Evolutionary conservation across 2,113 vertebrate species (phyloP).

Genomic region (Nycticorax nycticorax): DNA sequence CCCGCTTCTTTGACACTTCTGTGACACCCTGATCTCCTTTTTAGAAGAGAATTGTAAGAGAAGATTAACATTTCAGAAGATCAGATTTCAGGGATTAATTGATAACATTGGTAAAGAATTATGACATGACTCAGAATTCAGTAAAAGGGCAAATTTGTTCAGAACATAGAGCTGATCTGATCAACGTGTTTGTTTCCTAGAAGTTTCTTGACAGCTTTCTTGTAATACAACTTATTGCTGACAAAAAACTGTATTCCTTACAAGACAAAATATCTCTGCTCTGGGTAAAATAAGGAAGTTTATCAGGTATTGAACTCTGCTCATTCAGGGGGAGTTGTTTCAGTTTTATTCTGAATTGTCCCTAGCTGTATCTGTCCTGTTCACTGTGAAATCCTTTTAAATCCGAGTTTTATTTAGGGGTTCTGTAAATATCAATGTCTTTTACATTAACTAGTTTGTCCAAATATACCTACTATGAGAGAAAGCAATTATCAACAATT

Average conservation of each 20-base stretch:
- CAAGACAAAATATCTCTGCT: neutral
- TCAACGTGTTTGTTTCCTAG: neutral
- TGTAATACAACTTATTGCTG: neutral
- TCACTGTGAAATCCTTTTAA: neutral
- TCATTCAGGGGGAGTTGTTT: neutral
- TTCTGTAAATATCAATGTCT: neutral
- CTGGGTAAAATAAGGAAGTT: neutral
- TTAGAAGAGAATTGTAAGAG: neutral
- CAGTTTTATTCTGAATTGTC: neutral
- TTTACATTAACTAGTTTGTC: neutral
- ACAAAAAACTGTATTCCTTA: neutral
- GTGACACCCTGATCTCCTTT: neutral
- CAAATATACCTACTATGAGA: neutral
- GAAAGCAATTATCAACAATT: neutral
- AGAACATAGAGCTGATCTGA: neutral
- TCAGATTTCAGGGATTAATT: neutral
- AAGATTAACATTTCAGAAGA: neutral
- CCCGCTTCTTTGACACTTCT: neutral
- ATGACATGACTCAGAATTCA: neutral
- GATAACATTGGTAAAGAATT: neutral
- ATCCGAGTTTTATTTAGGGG: neutral
- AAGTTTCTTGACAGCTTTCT: neutral
- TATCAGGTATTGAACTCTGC: neutral
- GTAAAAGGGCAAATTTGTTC: neutral
- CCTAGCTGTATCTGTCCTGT: neutral